These are phyloP conservation scores for Nematopogon swammerdamellus DNA, from an alignment of 2,888 invertebrate species.

Conservation along the genomic window DNA sequence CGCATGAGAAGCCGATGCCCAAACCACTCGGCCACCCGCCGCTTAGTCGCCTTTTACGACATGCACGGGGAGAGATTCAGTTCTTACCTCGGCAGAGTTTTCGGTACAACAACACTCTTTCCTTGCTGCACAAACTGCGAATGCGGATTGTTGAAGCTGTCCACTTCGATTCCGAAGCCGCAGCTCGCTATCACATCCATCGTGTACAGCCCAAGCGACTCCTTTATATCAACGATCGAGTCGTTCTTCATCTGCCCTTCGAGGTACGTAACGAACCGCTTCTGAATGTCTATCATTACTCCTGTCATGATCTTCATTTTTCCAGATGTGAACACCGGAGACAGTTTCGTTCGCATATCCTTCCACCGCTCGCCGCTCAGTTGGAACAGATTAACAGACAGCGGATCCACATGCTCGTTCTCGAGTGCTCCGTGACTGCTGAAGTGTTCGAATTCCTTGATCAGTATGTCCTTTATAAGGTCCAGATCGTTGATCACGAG, in stretches of 20 bases:
- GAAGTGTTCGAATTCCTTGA: constrained; percentile 29
- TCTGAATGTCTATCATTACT: constrained; percentile 21
- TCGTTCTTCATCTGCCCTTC: constrained; percentile 5
- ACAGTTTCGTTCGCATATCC: constrained; percentile 31
- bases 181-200: constrained; percentile 24
- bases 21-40: no score
- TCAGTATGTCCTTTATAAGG: constrained; percentile 20
- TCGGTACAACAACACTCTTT: no score
- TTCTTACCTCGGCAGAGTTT: no score
- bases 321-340: constrained; percentile 43
- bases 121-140: no score
- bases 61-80: no score
- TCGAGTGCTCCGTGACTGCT: constrained; percentile 22
- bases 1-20: no score
- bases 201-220: constrained; percentile 16
- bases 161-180: constrained; percentile 25
- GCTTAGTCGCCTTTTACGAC: no score
- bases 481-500: constrained; percentile 18
- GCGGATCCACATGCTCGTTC: constrained; percentile 25
- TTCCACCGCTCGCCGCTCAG: constrained; percentile 39
- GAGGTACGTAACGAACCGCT: constrained; percentile 15
- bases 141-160: constrained; percentile 17
- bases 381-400: constrained; percentile 22
- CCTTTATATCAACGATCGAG: constrained; percentile 15
- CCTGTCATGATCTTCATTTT: constrained; percentile 44